Evolutionary conservation across 2,113 vertebrate species (phyloP).

Genomic region (Sula dactylatra): DNA sequence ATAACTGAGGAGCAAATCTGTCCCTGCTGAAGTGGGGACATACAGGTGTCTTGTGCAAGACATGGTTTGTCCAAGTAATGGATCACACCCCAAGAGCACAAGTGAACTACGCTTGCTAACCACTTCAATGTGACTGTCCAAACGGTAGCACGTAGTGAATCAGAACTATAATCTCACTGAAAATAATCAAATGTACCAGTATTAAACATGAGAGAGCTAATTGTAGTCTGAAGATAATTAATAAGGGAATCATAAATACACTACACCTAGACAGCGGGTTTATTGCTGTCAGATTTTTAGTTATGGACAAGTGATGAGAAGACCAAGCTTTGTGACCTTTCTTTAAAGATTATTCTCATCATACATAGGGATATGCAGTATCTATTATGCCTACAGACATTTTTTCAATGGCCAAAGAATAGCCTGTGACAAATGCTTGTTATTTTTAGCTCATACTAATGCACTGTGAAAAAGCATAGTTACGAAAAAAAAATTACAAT

Average conservation of each 20-base stretch:
- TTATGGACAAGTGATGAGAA: not conserved
- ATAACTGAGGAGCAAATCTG: not conserved
- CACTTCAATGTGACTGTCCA: not conserved
- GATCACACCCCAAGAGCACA: not conserved
- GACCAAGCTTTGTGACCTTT: not conserved
- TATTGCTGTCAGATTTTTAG: not conserved
- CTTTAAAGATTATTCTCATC: not conserved
- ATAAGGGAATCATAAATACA: not conserved
- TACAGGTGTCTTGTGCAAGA: not conserved
- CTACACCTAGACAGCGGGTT: not conserved
- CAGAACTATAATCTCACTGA: not conserved
- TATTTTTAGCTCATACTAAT: conserved; percentile 40
- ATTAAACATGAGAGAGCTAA: not conserved
- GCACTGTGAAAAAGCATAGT: not conserved
- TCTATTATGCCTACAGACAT: not conserved
- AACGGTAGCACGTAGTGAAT: not conserved
- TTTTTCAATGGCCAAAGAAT: not conserved
- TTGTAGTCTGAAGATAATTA: not conserved
- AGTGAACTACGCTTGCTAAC: not conserved
- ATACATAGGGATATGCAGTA: not conserved
- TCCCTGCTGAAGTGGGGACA: not conserved
- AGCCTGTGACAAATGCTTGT: not conserved
- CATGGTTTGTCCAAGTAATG: not conserved
- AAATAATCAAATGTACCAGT: not conserved
- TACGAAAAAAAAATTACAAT: not conserved